These are phyloP conservation scores for Hyposoter didymator DNA, from an alignment of 2,888 invertebrate species.

Conservation along the genomic window DNA sequence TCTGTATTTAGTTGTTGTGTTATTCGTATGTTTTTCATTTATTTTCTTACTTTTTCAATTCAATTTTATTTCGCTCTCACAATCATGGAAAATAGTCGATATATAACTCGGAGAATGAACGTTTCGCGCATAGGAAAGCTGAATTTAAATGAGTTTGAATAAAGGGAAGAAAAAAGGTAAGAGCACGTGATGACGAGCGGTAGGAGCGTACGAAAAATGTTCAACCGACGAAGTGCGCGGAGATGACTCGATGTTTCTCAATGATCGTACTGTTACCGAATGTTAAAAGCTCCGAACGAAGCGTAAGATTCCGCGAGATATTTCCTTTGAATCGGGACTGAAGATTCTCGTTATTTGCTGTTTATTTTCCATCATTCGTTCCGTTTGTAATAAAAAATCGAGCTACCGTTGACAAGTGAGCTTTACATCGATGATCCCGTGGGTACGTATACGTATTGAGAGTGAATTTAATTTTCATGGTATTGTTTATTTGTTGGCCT, in stretches of 20 bases:
- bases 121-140: conserved; percentile 58
- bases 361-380: conserved; percentile 39
- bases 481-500: conserved; percentile 61
- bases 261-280: background rate
- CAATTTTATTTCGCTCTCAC: conserved; percentile 13
- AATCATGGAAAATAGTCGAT: conserved; percentile 55
- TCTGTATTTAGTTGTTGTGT: background rate
- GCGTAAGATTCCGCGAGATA: conserved; percentile 34
- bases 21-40: background rate
- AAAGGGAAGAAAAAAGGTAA: conserved; percentile 27
- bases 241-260: background rate
- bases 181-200: conserved; percentile 46
- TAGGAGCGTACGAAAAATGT: conserved; percentile 33
- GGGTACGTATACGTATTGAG: conserved; percentile 51
- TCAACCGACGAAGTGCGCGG: conserved; percentile 32
- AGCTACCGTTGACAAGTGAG: conserved; percentile 47
- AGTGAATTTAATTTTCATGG: conserved; percentile 11
- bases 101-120: conserved; percentile 51
- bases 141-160: conserved; percentile 45
- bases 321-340: conserved; percentile 69
- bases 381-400: conserved; percentile 54
- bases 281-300: conserved; percentile 21
- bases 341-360: conserved; percentile 62
- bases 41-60: conserved; percentile 1
- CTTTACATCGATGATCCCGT: conserved; percentile 60